Evolutionary conservation across 2,888 invertebrate species (phyloP).

Genomic region (Nemotelus pantherinus): DNA sequence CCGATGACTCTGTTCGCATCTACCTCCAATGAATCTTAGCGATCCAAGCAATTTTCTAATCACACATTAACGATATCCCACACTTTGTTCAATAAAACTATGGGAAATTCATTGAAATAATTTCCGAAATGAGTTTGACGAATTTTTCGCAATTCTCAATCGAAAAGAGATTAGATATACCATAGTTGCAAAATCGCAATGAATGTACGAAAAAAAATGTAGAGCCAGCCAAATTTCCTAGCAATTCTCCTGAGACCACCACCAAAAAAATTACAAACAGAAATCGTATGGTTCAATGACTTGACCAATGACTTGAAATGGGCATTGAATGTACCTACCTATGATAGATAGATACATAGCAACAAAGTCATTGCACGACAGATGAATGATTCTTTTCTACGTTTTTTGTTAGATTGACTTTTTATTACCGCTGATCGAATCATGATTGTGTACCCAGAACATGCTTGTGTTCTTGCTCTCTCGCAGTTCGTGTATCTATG

Average conservation of each 20-base stretch:
- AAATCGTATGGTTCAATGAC: slow-evolving; percentile 38
- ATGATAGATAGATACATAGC: too few species aligned
- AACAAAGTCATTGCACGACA: slow-evolving; percentile 35
- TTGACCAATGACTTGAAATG: slow-evolving; percentile 13
- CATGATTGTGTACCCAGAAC: too few species aligned
- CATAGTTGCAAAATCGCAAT: too few species aligned
- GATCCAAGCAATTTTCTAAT: slow-evolving; percentile 7
- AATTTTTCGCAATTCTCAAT: background rate
- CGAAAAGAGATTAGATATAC: slow-evolving; percentile 1
- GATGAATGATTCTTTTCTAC: background rate
- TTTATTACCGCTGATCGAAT: too few species aligned
- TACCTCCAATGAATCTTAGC: background rate
- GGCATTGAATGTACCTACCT: slow-evolving; percentile 15
- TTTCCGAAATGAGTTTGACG: slow-evolving; percentile 21
- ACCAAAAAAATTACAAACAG: slow-evolving; percentile 1
- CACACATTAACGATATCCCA: slow-evolving; percentile 4
- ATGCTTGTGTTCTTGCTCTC: too few species aligned
- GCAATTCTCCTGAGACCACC: too few species aligned
- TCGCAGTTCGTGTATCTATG: too few species aligned
- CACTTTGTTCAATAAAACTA: background rate
- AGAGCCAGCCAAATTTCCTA: too few species aligned
- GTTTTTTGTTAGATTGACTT: background rate
- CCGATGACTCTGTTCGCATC: background rate
- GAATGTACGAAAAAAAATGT: too few species aligned
- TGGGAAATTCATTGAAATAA: slow-evolving; percentile 10